Conservation (phyloP, 1,140 invertebrate genomes). For the Lethocerus indicus region DNA sequence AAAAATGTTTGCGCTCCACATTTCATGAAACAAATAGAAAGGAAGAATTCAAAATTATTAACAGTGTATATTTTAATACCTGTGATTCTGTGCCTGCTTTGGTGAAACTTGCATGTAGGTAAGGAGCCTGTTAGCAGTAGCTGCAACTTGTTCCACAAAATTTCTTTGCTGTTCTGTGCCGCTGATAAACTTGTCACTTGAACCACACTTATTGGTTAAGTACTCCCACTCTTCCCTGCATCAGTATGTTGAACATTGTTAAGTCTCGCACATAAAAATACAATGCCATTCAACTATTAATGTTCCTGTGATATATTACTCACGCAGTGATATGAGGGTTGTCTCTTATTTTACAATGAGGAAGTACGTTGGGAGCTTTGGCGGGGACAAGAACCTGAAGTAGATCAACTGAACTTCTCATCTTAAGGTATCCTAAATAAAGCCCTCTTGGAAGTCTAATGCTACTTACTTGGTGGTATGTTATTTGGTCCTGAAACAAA, state of each 20-base stretch:
- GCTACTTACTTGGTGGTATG: constrained; percentile 75
- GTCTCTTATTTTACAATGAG: constrained; percentile 78
- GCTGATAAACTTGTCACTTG: constrained; percentile 8
- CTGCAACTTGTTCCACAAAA: constrained; percentile 55
- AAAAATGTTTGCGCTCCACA: too few relatives aligned
- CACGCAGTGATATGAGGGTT: constrained; percentile 91
- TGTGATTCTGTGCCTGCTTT: constrained; percentile 46
- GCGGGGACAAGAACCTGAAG: constrained; percentile 84
- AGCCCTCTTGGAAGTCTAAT: constrained; percentile 67
- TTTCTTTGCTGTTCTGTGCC: constrained; percentile 55
- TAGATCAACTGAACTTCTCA: constrained; percentile 86
- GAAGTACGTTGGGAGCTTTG: constrained; percentile 81
- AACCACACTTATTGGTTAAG: constrained; percentile 28
- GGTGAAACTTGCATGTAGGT: constrained; percentile 58
- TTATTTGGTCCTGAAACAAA: constrained; percentile 59
- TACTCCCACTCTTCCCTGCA: constrained; percentile 82
- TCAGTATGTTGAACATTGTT: constrained; percentile 17
- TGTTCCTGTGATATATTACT: constrained; percentile 31
- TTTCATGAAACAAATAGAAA: too few relatives aligned
- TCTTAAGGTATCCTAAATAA: constrained; percentile 88
- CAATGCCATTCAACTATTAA: too few relatives aligned
- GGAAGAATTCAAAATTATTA: too few relatives aligned
- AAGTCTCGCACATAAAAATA: background rate
- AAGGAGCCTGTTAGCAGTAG: constrained; percentile 51
- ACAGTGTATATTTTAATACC: too few relatives aligned